phyloP scores from a whole-genome alignment of 2,797 vertebrate genomes.

The Lithobates pipiens region DNA sequence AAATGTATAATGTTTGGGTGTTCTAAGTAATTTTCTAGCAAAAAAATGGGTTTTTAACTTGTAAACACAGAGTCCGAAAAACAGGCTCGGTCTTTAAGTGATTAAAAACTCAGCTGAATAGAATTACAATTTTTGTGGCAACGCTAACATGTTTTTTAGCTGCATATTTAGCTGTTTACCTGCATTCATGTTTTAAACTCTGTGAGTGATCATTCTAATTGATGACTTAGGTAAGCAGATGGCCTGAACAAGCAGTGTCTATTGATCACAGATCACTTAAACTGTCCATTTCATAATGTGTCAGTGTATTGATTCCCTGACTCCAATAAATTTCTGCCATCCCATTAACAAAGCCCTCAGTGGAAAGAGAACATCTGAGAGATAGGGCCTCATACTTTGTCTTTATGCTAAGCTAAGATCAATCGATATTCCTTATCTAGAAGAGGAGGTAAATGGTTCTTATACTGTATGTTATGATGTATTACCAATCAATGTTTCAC shows the following conservation, averaged over 20 bases:
- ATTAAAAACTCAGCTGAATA: no score
- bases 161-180: no score
- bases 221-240: not conserved
- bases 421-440: conserved; percentile 28
- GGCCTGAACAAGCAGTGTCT: not conserved
- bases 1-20: no score
- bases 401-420: conserved; percentile 8
- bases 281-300: conserved; percentile 1
- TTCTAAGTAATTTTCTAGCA: no score
- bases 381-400: conserved; percentile 10
- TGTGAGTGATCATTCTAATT: not conserved
- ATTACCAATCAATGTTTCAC: not conserved
- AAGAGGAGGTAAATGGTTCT: not conserved
- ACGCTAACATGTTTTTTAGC: no score
- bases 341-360: not conserved
- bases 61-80: no score
- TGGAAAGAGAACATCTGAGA: not conserved
- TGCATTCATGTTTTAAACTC: no score
- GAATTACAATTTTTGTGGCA: no score
- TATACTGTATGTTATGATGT: not conserved
- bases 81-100: no score
- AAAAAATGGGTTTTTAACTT: no score
- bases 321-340: not conserved
- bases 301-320: conserved; percentile 23
- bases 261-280: conserved; percentile 12